Base-by-base conservation (phyloP, 2,888 invertebrate species). In the Ophion costatus region DNA sequence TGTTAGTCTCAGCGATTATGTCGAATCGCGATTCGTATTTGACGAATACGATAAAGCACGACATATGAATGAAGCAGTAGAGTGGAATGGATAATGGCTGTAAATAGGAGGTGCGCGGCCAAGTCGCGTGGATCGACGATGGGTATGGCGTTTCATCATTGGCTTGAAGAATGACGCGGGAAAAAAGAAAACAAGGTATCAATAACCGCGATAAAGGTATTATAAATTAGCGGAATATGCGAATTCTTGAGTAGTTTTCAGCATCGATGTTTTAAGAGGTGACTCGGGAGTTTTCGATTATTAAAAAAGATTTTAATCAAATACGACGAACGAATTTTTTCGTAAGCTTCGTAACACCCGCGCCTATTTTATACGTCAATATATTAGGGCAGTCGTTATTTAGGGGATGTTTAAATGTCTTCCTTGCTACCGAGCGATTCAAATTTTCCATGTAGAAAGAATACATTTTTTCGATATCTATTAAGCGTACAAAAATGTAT, bases 1-100 rank as follows among this genome's bases (percentile, higher is more conserved):
- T 92, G 92, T 91, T 91, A 92, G 90, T 90, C 80, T 14, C 14
- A 17, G 20, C 24, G 59, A 24, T 42, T 9, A n/a, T 56, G 22
- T 2, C 4, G 11, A 42, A 38, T 5, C 51, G 56, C 29, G 78
- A 70, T 59, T 59, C 22, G 24, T 7, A 22, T 51, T 66, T 56
- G 33, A 61, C 56, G 38, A 9, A 63, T 14, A 64, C 4, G 51
- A 75, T 3, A 51, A 51, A 17, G 17, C 5, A 17, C 17, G 51
- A 14, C 14, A 38, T n/a, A 57, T 22, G 59, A 57, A 17, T 29
- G 38, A 20, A 51, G 17, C 3, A 56, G 33, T 29, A 45, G n/a
- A 59, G 7, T 51, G 45, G 69, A 74, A 59, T 6, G 22, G 51
- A n/a, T 74, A 70, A 22, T 78, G 61, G n/a, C 42, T 59, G 77